Evolutionary conservation across 2,888 invertebrate genomes (phyloP), one percentile per base, ranked within the genome.

Genomic region (Sericinus montela): DNA sequence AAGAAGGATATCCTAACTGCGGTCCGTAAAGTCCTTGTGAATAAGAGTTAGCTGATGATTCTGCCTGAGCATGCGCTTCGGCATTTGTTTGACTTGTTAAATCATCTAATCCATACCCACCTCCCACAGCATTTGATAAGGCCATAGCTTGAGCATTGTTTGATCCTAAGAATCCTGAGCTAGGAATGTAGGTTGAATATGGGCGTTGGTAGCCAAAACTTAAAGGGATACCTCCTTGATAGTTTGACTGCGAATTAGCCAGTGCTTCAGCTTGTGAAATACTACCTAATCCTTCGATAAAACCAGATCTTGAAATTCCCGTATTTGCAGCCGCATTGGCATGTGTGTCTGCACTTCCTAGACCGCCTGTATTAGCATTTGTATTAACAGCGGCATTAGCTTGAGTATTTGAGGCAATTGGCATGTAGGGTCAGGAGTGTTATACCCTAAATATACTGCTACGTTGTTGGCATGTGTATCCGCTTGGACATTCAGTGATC

Each of bases 311-410:
- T n/a, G n/a, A 19, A 19, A 3, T 19, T 19, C 3, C 19, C 19
- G 19, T 5, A 19, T 3, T 19, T 5, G 19, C 19, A 19, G 19
- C 19, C 19, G 19, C 19, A 19, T 2, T 19, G 19, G 19, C 19
- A 2, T 19, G 19, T 19, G 19, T 3, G 19, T 19, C 19, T 3
- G 19, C 19, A 19, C 3, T 5, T 19, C 19, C 19, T 2, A 19
- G 3, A 3, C 19, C 19, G 2, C 3, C 19, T 5, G 19, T 19
- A 19, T 19, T 19, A 3, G 19, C 19, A 19, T 19, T 19, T 19
- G 19, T 54, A 0, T 58, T 53, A 2, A 61, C 54, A 11, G 42
- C 10, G 29, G 60, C 64, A 10, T 55, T 38, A n/a, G 60, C 56
- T 7, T 54, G 57, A 2, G 60, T 55, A 51, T 19, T 54, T 48